Base-by-base conservation (phyloP, 1,140 invertebrate species). In the Elysia chlorotica region DNA sequence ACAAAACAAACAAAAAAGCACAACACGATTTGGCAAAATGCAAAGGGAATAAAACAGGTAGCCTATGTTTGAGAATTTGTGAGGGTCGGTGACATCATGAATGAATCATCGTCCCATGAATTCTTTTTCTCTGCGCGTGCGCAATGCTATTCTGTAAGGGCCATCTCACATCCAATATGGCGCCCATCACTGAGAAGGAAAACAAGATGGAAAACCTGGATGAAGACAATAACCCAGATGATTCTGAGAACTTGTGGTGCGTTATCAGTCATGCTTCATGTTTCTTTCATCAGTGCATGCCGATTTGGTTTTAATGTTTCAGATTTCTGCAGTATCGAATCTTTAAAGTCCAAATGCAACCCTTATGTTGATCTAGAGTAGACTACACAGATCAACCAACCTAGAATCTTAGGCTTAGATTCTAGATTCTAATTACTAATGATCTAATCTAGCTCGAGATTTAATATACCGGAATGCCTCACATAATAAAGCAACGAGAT, bases 211-310 rank as follows among this genome's bases (percentile, higher is more conserved):
- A 79, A 74, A 73, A 77, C 33, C 69, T 74, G 48, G 77, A 71
- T 25, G 80, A 81, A 71, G 86, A 86, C 76, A 82, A 80, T 62
- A 83, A 82, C 68, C 76, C 76, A 37, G 85, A 85, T 28, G 84
- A 83, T 75, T 81, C 83, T 38, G 82, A 88, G 76, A 88, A 87
- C 82, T 76, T 88, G 61, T 88, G 87, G 87, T 88, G 17, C 6
- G 56, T 59, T 59, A 6, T 59, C 25, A 48, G 10, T 48, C n/a
- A n/a, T 48, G 41, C 10, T 48, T 48, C 10, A 48, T 48, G 10
- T 48, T 48, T 48, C n/a, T 48, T 48, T 48, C n/a, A 14, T 48
- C 41, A 48, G 10, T 48, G 10, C 41, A 48, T 48, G 41, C 41
- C 10, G 41, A 10, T 14, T 48, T 48, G 10, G n/a, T 48, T 48